Evolutionary conservation across 2,113 vertebrate species (phyloP).

Genomic region (Lota lota): DNA sequence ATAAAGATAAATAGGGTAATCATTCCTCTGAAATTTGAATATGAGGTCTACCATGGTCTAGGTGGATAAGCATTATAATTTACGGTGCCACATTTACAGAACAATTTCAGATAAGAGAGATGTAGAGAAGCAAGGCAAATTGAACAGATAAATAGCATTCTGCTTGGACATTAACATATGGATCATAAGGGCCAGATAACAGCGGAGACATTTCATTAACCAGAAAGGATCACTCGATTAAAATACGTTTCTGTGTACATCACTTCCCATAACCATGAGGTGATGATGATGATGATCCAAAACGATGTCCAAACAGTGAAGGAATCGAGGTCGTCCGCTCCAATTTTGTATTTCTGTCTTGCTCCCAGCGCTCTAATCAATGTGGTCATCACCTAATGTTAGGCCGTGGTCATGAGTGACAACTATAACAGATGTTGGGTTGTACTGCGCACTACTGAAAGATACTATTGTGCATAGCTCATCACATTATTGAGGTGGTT

Average conservation of each 20-base stretch:
- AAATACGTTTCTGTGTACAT: slow-evolving; percentile 61
- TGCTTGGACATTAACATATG: slow-evolving; percentile 74
- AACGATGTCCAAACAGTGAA: slow-evolving; percentile 35
- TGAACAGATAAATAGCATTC: slow-evolving; percentile 69
- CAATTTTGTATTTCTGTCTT: no score
- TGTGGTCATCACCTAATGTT: no score
- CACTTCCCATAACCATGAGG: slow-evolving; percentile 61
- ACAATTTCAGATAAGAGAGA: slow-evolving; percentile 78
- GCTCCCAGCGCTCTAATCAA: no score
- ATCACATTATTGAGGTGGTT: no score
- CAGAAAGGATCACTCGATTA: slow-evolving; percentile 70
- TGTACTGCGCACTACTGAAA: no score
- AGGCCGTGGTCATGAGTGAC: no score
- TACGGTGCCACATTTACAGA: slow-evolving; percentile 72
- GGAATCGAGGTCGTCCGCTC: slow-evolving; percentile 16
- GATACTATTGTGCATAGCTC: no score
- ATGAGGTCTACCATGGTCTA: slow-evolving; percentile 64
- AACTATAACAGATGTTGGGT: no score
- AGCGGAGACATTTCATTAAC: slow-evolving; percentile 73
- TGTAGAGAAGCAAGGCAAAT: slow-evolving; percentile 55
- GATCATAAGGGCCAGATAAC: slow-evolving; percentile 73
- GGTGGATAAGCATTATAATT: slow-evolving; percentile 77
- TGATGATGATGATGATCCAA: slow-evolving; percentile 19
- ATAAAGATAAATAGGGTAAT: slow-evolving; percentile 80
- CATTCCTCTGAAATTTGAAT: slow-evolving; percentile 77